Evolutionary conservation across 2,113 vertebrate species (phyloP).

Genomic region (Aldabrachelys gigantea): DNA sequence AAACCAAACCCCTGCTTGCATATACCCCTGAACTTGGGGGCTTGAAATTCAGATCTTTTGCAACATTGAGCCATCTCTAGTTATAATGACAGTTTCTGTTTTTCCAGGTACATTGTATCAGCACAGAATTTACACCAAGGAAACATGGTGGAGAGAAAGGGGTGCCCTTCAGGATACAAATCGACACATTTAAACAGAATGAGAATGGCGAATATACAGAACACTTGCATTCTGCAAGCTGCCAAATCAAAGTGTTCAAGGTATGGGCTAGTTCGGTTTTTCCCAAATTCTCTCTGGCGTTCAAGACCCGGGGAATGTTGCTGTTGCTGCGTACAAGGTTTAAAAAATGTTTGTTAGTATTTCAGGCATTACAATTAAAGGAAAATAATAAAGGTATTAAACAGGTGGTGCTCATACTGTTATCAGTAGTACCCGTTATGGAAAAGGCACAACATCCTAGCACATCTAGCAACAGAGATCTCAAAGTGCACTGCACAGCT

Average conservation of each 20-base stretch:
- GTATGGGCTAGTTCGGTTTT: conserved; percentile 73
- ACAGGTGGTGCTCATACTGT: not conserved
- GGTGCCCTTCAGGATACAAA: conserved; percentile 93
- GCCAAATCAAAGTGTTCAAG: conserved; percentile 98
- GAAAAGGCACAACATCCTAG: not conserved
- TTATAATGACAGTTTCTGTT: conserved; percentile 45
- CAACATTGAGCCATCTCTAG: conserved; percentile 5
- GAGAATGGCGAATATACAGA: conserved; percentile 90
- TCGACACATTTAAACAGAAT: conserved; percentile 91
- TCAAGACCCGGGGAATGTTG: not conserved
- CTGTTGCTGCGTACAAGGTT: not conserved
- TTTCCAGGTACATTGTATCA: conserved; percentile 94
- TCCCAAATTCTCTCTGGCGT: not conserved
- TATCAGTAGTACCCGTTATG: not conserved
- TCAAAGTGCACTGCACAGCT: not conserved
- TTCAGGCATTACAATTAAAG: not conserved
- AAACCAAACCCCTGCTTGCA: not conserved
- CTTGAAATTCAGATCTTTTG: conserved; percentile 7
- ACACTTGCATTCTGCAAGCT: conserved; percentile 92
- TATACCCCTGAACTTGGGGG: not conserved
- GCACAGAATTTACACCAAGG: conserved; percentile 94
- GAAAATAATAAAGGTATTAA: not conserved
- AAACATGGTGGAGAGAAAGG: conserved; percentile 97
- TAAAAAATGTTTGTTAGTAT: not conserved
- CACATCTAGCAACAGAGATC: not conserved